Conservation (phyloP, 2,888 invertebrate species). For the Mesoligia furuncula region DNA sequence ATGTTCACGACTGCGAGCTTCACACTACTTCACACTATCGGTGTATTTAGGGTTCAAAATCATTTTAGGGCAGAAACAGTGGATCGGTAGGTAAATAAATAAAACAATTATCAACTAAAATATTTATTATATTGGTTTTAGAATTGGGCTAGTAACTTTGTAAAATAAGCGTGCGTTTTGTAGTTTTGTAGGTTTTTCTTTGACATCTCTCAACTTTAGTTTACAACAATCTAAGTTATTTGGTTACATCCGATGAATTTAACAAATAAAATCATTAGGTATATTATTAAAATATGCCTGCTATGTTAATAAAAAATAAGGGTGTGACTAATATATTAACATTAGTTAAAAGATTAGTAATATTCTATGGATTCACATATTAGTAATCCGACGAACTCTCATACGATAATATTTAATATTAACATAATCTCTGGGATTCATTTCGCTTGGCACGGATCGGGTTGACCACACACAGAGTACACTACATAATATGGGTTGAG, state of each 20-base stretch:
- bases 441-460: too few species aligned
- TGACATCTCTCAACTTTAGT: conserved; percentile 58
- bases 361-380: too few species aligned
- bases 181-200: conserved; percentile 51
- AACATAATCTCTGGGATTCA: too few species aligned
- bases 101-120: conserved; percentile 62
- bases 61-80: conserved; percentile 62
- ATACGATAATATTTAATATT: too few species aligned
- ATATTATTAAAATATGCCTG: conserved; percentile 63
- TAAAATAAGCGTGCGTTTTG: conserved; percentile 58
- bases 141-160: conserved; percentile 58
- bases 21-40: conserved; percentile 58
- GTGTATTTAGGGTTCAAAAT: conserved; percentile 57
- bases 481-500: too few species aligned
- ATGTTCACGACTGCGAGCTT: conserved; percentile 60
- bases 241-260: conserved; percentile 58
- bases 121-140: conserved; percentile 58
- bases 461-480: too few species aligned
- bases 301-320: conserved; percentile 63
- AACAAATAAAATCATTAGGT: conserved; percentile 61
- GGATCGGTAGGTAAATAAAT: conserved; percentile 62
- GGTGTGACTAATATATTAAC: too few species aligned
- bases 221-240: conserved; percentile 59
- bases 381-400: too few species aligned
- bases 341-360: too few species aligned